Evolutionary conservation across 2,888 invertebrate species (phyloP).

Genomic region (Hipparchia sbordonii): DNA sequence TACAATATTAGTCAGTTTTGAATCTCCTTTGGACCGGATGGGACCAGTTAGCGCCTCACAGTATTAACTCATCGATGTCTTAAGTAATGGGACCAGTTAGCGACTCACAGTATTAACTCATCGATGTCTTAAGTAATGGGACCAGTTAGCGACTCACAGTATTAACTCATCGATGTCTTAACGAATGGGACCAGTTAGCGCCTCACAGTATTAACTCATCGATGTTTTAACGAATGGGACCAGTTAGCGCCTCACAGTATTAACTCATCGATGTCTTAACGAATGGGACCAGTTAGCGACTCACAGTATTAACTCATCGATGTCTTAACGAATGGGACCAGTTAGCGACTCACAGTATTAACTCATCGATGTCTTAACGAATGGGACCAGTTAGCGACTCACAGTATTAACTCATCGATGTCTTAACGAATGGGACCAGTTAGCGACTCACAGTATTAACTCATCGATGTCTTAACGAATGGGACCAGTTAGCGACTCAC

Average conservation of each 20-base stretch:
- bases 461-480: not conserved
- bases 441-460: not conserved
- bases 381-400: no score
- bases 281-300: not conserved
- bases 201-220: not conserved
- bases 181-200: not conserved
- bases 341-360: not conserved
- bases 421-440: not conserved
- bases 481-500: no score
- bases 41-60: no score
- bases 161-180: not conserved
- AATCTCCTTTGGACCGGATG: no score
- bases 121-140: not conserved
- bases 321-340: not conserved
- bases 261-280: not conserved
- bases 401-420: not conserved
- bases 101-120: not conserved
- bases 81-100: no score
- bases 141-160: no score
- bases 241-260: not conserved
- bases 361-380: not conserved
- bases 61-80: not conserved
- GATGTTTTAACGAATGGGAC: not conserved
- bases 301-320: not conserved
- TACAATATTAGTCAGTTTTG: no score